Evolutionary conservation across 2,888 invertebrate species (phyloP), one percentile per base, ranked within the genome.

Genomic region (Nipponacmea schrenckii): DNA sequence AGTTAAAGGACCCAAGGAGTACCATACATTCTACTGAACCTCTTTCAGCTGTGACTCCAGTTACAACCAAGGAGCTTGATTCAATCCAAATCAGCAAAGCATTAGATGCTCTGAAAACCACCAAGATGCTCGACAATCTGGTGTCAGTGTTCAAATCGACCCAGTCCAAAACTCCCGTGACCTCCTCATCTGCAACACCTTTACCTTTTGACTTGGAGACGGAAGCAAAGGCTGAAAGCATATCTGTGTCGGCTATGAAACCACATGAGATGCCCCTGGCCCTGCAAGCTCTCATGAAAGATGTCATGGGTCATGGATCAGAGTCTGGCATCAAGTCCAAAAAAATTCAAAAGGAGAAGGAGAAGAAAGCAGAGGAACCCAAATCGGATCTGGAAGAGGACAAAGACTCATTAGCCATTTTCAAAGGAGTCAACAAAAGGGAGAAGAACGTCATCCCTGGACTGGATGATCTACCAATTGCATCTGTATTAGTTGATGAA

Each of bases 251-350:
- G 4, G n/a, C 44, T 12, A 44, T 44, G 44, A 64, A 39, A 7
- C 64, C 8, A 14, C 64, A 64, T 39, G 64, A 39, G 44, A 72
- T 78, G 63, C 78, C 78, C 0, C 68, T 74, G 50, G 78, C 76
- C 7, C 69, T 78, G 8, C 74, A 74, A 46, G 78, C 76, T n/a
- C 67, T 78, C n/a, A 78, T 78, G 76, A 72, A 78, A 44, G 76
- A 78, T 69, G 76, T 78, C 14, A 74, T 71, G 72, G 78, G 78
- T 10, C 64, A 65, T 31, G 64, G 56, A 26, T n/a, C 50, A n/a
- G 62, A 56, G 24, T 56, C 56, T 56, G 56, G 71, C 64, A 71
- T 68, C 46, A 71, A 68, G 68, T 64, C 71, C 68, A 44, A 68
- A 64, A 71, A 24, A 63, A 64, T 24, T 56, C 56, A 56, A 27